Percentiles rank a stretch among this genome's conserved stretches.
Conservation (phyloP, 2,113 vertebrate species). For the Anguilla rostrata region DNA sequence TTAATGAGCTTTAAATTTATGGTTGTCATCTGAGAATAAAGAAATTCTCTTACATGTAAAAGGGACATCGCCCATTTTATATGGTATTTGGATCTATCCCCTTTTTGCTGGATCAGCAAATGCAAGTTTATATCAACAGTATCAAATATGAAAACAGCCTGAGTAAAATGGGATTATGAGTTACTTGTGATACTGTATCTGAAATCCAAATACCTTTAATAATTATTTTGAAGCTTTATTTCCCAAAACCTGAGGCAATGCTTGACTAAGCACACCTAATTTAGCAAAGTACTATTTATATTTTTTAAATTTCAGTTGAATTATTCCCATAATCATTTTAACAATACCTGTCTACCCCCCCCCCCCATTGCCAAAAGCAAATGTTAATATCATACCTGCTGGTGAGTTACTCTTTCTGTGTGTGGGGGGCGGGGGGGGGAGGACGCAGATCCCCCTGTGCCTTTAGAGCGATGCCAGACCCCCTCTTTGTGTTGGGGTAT, state of each 20-base stretch:
- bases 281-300: background rate
- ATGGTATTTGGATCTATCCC: background rate
- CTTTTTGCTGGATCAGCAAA: background rate
- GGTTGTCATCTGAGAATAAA: background rate
- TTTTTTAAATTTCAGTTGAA: background rate
- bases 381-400: conserved; percentile 62
- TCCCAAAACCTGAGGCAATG: background rate
- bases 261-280: background rate
- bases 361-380: conserved; percentile 11
- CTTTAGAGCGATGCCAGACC: conserved; percentile 55
- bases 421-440: background rate
- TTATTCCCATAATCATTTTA: background rate
- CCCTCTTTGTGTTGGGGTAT: conserved; percentile 34
- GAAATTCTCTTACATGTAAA: background rate
- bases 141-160: background rate
- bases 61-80: background rate
- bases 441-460: conserved; percentile 44
- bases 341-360: background rate
- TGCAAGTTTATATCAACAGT: background rate
- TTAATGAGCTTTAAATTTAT: conserved; percentile 1
- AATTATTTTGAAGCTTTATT: background rate
- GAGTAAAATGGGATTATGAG: background rate
- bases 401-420: conserved; percentile 8
- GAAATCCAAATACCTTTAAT: background rate
- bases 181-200: background rate